Base-by-base conservation (phyloP, 1,140 invertebrate genomes). In the Procambarus virginalis region DNA sequence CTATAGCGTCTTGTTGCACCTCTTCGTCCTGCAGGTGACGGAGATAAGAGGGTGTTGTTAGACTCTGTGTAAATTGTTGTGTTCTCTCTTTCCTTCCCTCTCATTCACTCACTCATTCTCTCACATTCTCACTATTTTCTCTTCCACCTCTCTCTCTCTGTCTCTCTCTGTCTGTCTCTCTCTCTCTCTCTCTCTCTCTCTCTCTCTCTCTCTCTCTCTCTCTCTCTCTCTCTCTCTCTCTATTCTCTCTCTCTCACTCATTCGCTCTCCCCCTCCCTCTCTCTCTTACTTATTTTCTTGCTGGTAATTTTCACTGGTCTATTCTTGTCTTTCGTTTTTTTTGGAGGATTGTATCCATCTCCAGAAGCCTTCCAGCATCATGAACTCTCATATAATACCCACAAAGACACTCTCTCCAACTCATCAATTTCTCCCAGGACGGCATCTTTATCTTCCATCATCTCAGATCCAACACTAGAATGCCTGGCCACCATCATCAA, bases 1-100 rank as follows among this genome's bases (percentile, higher is more conserved):
- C 87, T 1, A 77, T n/a, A 2, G 55, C 14, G 64, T 89, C 84
- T 8, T 83, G 68, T 0, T 82, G 79, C 12, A 91, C 90, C 46
- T 86, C 68, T 34, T 83, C 70, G 55, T 86, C 70, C 90, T 91
- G 70, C 51, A 8, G 51, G 51, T 12, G 12, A 9, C 6, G 58
- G 84, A 68, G 83, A 46, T 12, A 34, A 6, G 83, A 76, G 46
- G 34, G 70, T 4, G 6, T 22, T 20, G n/a, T 8, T 14, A 45
- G 12, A 22, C 34, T 17, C 51, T 45, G 6, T 14, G 10, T 2
- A 20, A 64, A 17, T 17, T 64, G 51, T 55, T 12, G 51, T 55
- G 12, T 2, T 17, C 60, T 12, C 4, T 64, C 60, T 6, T 64
- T 20, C 4, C 14, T 20, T 3, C 14, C 5, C 14, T 64, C 60